These are phyloP conservation scores for Axis porcinus DNA, from an alignment of 2,113 vertebrate species.

Conservation along the genomic window DNA sequence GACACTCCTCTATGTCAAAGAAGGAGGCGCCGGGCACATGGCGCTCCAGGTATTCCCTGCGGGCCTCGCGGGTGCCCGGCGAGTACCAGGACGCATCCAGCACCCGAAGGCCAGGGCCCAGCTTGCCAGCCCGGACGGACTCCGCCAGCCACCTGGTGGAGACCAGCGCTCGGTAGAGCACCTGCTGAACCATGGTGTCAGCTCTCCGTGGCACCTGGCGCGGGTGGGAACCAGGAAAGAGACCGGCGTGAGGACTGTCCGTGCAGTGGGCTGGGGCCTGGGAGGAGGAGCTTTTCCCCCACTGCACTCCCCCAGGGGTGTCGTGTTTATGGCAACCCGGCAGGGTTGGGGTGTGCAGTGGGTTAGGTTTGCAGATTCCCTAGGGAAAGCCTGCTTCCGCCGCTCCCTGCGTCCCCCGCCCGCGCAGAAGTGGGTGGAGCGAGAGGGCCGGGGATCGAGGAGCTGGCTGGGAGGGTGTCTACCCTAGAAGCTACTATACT, in stretches of 20 bases:
- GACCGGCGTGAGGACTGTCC: neutral
- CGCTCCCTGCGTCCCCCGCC: neutral
- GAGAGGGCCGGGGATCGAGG: neutral
- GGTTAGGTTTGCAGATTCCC: neutral
- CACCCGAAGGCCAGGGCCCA: slow-evolving; percentile 82
- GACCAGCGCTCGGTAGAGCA: slow-evolving; percentile 83
- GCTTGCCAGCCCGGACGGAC: slow-evolving; percentile 78
- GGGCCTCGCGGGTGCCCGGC: slow-evolving; percentile 82
- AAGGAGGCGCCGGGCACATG: slow-evolving; percentile 91
- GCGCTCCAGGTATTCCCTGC: slow-evolving; percentile 85
- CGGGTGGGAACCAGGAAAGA: slow-evolving; percentile 21
- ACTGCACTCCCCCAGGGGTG: neutral
- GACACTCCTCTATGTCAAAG: slow-evolving; percentile 93
- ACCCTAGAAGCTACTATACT: neutral
- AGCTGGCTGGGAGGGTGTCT: neutral
- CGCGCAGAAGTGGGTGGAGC: neutral
- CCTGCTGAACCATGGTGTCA: slow-evolving; percentile 77
- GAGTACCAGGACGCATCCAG: slow-evolving; percentile 95
- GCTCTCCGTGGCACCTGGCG: slow-evolving; percentile 42
- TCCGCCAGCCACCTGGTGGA: slow-evolving; percentile 88
- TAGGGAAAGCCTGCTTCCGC: neutral
- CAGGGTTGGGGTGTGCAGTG: neutral
- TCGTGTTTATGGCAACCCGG: neutral
- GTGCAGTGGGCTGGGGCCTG: neutral
- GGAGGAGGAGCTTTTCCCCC: neutral